Percentiles rank a stretch among this genome's conserved stretches.
Conservation (phyloP, 2,797 vertebrate species). For the Danio aesculapii region DNA sequence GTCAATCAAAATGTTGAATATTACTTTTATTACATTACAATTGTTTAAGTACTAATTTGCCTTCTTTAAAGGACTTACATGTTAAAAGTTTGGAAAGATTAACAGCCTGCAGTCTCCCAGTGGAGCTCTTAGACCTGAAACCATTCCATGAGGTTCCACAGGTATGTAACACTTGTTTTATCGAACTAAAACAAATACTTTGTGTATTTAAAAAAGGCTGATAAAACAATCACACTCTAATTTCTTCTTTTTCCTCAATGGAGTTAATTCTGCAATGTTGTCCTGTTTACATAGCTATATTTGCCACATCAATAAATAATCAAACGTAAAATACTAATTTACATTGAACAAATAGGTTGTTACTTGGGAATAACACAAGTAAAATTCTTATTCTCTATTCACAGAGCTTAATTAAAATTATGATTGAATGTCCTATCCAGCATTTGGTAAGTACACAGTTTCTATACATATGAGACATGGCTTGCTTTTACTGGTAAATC, state of each 20-base stretch:
- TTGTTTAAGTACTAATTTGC: neutral
- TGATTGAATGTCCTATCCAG: conserved; percentile 88
- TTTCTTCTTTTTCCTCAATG: too few species aligned
- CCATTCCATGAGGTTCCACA: conserved; percentile 83
- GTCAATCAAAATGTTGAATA: neutral
- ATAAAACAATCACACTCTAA: neutral
- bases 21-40: neutral
- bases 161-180: conserved; percentile 73
- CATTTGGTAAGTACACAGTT: conserved; percentile 82
- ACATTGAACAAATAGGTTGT: too few species aligned
- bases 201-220: neutral
- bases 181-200: neutral
- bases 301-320: too few species aligned
- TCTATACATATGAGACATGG: neutral
- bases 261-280: too few species aligned
- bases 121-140: conserved; percentile 85
- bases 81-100: conserved; percentile 83
- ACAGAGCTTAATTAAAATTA: conserved; percentile 87
- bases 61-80: conserved; percentile 80
- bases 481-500: neutral
- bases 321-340: too few species aligned
- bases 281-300: too few species aligned
- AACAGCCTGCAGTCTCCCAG: conserved; percentile 82
- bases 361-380: too few species aligned
- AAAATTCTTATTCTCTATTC: conserved; percentile 9